Conservation (phyloP, 1,140 invertebrate genomes). For the Lepidotrigona ventralis region DNA sequence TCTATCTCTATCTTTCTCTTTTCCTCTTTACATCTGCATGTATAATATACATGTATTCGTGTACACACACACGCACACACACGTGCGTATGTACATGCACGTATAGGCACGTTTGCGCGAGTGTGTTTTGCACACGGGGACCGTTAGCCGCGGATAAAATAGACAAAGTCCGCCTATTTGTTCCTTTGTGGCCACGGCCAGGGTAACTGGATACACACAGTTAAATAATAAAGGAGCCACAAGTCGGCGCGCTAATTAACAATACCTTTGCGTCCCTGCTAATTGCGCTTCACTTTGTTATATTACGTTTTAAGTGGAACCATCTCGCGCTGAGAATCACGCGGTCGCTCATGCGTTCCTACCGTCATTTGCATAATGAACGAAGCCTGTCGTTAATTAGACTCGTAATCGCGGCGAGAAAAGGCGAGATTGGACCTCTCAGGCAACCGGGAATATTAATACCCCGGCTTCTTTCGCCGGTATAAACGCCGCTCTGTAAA, state of each 20-base stretch:
- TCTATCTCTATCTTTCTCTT: neutral
- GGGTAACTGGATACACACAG: conserved; percentile 62
- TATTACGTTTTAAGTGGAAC: conserved; percentile 65
- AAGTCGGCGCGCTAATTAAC: conserved; percentile 67
- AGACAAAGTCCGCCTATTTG: conserved; percentile 62
- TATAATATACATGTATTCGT: neutral
- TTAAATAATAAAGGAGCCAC: conserved; percentile 66
- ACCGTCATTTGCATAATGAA: conserved; percentile 75
- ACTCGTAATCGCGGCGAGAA: conserved; percentile 69
- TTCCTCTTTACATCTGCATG: no score
- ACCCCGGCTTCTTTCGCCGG: conserved; percentile 25
- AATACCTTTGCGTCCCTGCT: conserved; percentile 62
- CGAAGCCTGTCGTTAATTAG: conserved; percentile 73
- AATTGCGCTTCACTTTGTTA: conserved; percentile 70
- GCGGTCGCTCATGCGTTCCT: conserved; percentile 68
- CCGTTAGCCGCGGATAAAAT: conserved; percentile 53
- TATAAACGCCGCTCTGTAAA: neutral
- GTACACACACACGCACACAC: no score
- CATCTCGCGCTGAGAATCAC: conserved; percentile 59
- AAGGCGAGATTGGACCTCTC: conserved; percentile 67
- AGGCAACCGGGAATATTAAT: conserved; percentile 66
- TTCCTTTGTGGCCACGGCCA: conserved; percentile 56
- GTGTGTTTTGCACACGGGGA: neutral
- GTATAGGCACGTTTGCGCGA: neutral
- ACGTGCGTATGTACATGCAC: no score